Evolutionary conservation across 2,797 vertebrate genomes (phyloP), one percentile per base, ranked within the genome.

Genomic region (Anguilla anguilla): DNA sequence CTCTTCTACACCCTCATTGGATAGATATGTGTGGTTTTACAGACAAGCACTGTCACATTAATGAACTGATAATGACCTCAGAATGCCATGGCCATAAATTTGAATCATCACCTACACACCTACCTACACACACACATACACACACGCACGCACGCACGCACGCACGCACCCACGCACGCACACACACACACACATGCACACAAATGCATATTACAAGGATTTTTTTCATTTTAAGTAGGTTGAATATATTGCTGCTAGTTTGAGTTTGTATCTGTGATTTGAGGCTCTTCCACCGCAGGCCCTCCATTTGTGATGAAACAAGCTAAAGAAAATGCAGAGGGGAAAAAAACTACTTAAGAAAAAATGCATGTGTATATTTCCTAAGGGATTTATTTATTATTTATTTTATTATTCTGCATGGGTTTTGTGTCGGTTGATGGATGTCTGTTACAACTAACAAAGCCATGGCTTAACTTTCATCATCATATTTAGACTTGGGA

Each of bases 71-170:
- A 25, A 64, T 64, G 22, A 64, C 59, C 59, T 64, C 39, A 49
- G 84, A 72, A 83, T 77, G 59, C 82, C 3, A 74, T 83, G 86
- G 85, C 43, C 93, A 89, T 93, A 57, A 69, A 87, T 91, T 87
- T 49, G 22, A 81, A 31, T 74, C 28, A 35, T 67, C 10, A 74
- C 1, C 13, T 28, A 31, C n/a, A 35, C 69, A 74, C 0, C 35
- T 11, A 74, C 17, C 1, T 11, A 31, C 61, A 25, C 61, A 22
- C 19, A 6, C 19, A 15, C 4, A 13, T 2, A 61, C 19, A 59
- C 19, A 59, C 19, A 2, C 57, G 0, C 61, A 6, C 25, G 0
- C 61, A 67, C 9, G 49, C 9, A 9, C 0, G 49, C 49, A 9
- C 4, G 49, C 13, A 22, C 57, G 2, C 57, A 61, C 57, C 2